A percentile compares a stretch with the other conserved stretches of the same genome.
Conservation (phyloP, 2,888 invertebrate species). For the Archips crataeganus region DNA sequence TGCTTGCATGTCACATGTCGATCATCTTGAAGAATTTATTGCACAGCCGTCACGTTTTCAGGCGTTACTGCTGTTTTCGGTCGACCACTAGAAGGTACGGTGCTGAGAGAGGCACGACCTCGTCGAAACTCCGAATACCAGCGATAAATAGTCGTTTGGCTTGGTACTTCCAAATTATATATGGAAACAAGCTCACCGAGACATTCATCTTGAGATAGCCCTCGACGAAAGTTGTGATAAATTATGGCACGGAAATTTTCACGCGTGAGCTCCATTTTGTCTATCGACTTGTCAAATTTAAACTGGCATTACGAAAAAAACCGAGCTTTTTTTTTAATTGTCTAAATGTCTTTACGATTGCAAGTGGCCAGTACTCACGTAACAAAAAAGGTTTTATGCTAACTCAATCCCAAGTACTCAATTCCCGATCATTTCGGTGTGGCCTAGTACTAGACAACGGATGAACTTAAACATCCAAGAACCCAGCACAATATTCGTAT, state of each 20-base stretch:
- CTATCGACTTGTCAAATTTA: neutral
- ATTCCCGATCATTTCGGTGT: too few species aligned
- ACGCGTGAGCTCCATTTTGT: neutral
- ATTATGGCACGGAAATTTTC: slow-evolving; percentile 6
- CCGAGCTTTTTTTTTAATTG: neutral
- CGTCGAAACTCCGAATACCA: slow-evolving; percentile 15
- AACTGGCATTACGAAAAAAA: neutral
- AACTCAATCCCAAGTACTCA: too few species aligned
- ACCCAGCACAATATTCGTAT: too few species aligned
- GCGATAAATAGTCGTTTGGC: slow-evolving; percentile 9
- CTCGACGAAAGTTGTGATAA: slow-evolving; percentile 7
- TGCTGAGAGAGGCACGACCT: neutral
- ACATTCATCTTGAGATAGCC: slow-evolving; percentile 12
- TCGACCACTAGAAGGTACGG: slow-evolving; percentile 17
- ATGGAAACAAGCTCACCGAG: neutral
- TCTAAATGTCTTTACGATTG: neutral
- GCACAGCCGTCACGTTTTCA: slow-evolving; percentile 7
- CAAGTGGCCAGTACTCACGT: too few species aligned
- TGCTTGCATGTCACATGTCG: slow-evolving; percentile 7
- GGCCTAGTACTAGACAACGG: too few species aligned
- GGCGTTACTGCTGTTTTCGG: slow-evolving; percentile 6
- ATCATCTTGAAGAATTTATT: neutral
- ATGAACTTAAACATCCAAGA: too few species aligned
- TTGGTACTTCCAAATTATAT: slow-evolving; percentile 8
- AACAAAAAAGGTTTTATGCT: too few species aligned